Base-by-base conservation (phyloP, 2,888 invertebrate species). In the Eulithis prunata region DNA sequence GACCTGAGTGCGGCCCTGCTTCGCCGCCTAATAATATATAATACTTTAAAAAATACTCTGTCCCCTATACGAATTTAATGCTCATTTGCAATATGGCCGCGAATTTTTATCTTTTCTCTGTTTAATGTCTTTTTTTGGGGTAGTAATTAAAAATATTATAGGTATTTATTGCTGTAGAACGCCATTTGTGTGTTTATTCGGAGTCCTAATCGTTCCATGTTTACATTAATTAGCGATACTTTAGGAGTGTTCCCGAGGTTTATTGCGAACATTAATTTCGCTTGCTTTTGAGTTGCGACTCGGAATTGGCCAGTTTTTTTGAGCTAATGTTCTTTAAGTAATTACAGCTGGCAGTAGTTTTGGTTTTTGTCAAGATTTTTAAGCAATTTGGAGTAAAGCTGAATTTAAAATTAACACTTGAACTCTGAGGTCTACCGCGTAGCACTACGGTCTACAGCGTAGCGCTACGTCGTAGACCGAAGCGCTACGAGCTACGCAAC, bases 141-240 rank as follows among this genome's bases (percentile, higher is more conserved):
- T 77, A 74, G 90, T 90, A 93, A 92, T 92, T 91, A 90, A 90
- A 92, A 93, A 88, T 90, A 90, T 91, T 91, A 91, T 89, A 91
- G 87, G 88, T 92, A 92, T 91, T 93, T 92, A 93, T 91, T 88
- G 87, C 89, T 73, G 72, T 78, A 79, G 84, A 80, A 79, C 81
- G 84, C 90, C 88, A 88, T 91, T 91, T 85, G 86, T 78, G 80
- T 88, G 91, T 90, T 91, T 91, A 87, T 88, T 86, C 81, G 85
- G 78, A 80, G 78, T 82, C 85, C 88, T 92, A 92, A 93, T 92
- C 92, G 92, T 85, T 89, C 79, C 80, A 79, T 92, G 91, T 93
- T 93, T 89, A 92, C 92, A 93, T 91, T 93, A 91, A 92, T 93
- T 92, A 91, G 89, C 84, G 82, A 93, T 92, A 89, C 88, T 92